A percentile compares a stretch with the other conserved stretches of the same genome.
phyloP scores from a whole-genome alignment of 2,888 invertebrate species.

The Adineta ricciae region DNA sequence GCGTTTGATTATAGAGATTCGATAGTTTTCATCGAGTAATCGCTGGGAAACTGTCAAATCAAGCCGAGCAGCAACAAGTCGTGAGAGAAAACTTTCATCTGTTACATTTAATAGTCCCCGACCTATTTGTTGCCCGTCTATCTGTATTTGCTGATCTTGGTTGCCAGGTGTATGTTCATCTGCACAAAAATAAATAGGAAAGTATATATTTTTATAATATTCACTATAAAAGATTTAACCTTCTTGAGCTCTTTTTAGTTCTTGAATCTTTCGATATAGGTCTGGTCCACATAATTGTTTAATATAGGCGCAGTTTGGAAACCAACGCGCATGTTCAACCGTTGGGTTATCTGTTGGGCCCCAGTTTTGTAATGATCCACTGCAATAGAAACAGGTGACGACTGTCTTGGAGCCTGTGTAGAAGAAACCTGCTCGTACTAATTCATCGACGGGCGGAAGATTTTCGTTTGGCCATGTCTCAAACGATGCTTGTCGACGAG shows the following conservation, averaged over 20 bases:
- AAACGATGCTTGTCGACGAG: background rate
- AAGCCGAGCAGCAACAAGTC: background rate
- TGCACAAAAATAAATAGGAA: no score
- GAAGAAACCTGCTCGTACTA: background rate
- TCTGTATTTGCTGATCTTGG: background rate
- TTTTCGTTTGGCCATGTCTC: background rate
- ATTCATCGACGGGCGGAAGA: background rate
- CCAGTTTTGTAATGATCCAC: background rate
- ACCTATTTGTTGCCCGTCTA: no score
- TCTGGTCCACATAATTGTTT: background rate
- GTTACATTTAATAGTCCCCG: background rate
- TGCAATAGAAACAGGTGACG: background rate
- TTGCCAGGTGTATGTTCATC: no score
- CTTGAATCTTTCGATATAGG: background rate
- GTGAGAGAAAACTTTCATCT: background rate
- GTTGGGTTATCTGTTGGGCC: background rate
- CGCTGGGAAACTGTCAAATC: background rate
- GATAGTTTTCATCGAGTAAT: background rate
- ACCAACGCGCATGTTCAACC: background rate
- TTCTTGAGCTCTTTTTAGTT: background rate
- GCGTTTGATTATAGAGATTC: background rate
- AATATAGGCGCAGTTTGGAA: background rate
- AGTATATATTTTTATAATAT: no score
- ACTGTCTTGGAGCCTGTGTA: background rate
- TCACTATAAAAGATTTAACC: no score